Conservation (phyloP, 2,888 invertebrate species). For the Oscheius sp. region DNA sequence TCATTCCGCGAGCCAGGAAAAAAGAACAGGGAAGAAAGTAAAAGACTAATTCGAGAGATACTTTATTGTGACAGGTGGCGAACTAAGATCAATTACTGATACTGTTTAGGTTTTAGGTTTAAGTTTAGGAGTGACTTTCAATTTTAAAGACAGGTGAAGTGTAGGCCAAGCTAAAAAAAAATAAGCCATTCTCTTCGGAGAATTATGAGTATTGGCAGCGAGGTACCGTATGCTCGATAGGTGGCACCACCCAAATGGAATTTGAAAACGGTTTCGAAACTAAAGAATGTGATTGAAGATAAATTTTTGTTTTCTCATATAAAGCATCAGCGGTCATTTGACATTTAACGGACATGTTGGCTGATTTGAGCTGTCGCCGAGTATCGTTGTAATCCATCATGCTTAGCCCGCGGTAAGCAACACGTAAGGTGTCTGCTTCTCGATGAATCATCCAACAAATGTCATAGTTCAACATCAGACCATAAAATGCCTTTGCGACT, state of each 20-base stretch:
- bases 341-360: slow-evolving; percentile 4
- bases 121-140: too few relatives aligned
- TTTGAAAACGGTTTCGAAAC: too few relatives aligned
- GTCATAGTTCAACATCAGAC: neutral
- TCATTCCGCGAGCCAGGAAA: too few relatives aligned
- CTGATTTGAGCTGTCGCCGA: slow-evolving; percentile 19
- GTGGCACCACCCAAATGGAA: too few relatives aligned
- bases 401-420: slow-evolving; percentile 19
- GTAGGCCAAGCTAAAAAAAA: too few relatives aligned
- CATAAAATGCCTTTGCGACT: neutral
- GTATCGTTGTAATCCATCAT: slow-evolving; percentile 16
- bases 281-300: neutral
- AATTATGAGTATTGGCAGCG: neutral
- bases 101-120: too few relatives aligned
- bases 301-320: neutral
- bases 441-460: neutral
- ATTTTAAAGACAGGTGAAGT: too few relatives aligned
- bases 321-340: slow-evolving; percentile 1
- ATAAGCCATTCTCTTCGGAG: too few relatives aligned
- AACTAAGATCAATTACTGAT: too few relatives aligned
- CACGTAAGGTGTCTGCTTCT: neutral
- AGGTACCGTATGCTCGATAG: neutral
- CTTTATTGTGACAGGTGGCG: too few relatives aligned
- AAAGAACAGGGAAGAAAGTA: too few relatives aligned
- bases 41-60: too few relatives aligned